These are phyloP conservation scores for Mesocentrotus franciscanus DNA, from an alignment of 53 echinoderm and acorn worm species.

Conservation along the genomic window DNA sequence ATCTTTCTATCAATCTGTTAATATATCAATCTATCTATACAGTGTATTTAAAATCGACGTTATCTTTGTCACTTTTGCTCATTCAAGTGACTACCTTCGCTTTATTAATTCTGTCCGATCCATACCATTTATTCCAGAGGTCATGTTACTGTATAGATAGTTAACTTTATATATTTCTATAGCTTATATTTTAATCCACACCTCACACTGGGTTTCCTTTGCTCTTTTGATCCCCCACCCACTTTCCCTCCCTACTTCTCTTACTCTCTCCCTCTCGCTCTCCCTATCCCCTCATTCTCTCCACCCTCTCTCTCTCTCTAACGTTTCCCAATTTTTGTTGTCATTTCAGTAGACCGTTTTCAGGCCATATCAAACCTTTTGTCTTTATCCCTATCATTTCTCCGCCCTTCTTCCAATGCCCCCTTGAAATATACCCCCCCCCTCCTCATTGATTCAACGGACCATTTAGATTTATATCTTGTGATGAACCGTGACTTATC, in stretches of 20 bases:
- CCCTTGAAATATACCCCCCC: background rate
- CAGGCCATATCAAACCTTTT: background rate
- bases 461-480: slow-evolving; percentile 48
- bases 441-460: background rate
- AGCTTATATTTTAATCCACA: no score
- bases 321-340: background rate
- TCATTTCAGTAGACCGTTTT: background rate
- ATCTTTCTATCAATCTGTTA: no score
- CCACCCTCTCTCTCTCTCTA: background rate
- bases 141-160: background rate
- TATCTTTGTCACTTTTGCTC: background rate
- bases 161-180: background rate
- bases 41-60: no score
- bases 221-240: background rate
- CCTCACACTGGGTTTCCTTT: no score
- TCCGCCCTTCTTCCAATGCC: slow-evolving; percentile 15
- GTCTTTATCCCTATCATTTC: slow-evolving; percentile 9
- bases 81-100: background rate
- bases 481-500: slow-evolving; percentile 41
- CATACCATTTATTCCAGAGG: background rate
- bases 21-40: no score
- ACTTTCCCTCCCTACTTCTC: background rate
- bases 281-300: background rate
- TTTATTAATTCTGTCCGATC: background rate
- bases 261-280: background rate